A percentile compares a stretch with the other conserved stretches of the same genome.
phyloP scores from a whole-genome alignment of 2,888 invertebrate species.

The Sclerodermus sp. region DNA sequence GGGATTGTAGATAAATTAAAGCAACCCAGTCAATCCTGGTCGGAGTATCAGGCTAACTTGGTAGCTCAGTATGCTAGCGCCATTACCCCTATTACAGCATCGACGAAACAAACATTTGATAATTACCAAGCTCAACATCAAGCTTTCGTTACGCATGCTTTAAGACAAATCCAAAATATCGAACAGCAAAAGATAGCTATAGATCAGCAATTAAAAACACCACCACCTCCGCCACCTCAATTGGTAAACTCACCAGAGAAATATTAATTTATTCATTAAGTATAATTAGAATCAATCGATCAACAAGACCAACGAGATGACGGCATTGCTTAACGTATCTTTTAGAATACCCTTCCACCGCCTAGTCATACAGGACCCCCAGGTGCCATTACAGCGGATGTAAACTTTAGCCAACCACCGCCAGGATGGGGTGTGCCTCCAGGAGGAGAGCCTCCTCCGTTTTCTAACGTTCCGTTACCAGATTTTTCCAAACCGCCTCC shows the following conservation, averaged over 20 bases:
- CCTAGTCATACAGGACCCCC: conserved; percentile 47
- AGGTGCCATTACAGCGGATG: conserved; percentile 61
- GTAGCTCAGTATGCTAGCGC: conserved; percentile 79
- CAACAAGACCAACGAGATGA: too few species aligned
- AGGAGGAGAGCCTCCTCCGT: conserved; percentile 44
- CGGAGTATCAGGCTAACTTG: conserved; percentile 83
- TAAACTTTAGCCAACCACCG: conserved; percentile 63
- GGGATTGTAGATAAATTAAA: conserved; percentile 84
- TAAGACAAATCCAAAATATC: conserved; percentile 82
- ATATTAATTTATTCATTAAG: neutral
- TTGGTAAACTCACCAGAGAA: conserved; percentile 21
- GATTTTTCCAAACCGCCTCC: conserved; percentile 88
- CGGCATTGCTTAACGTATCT: too few species aligned
- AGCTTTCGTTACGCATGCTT: conserved; percentile 89
- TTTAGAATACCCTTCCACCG: conserved; percentile 37
- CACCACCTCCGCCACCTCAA: conserved; percentile 55
- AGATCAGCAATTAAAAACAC: conserved; percentile 61
- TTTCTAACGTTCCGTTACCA: conserved; percentile 61
- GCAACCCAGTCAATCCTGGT: conserved; percentile 84
- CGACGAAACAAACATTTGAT: conserved; percentile 83
- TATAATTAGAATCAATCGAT: neutral
- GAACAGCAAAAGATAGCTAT: conserved; percentile 76
- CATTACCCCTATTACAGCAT: conserved; percentile 74
- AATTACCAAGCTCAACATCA: conserved; percentile 93
- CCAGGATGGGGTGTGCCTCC: conserved; percentile 62